These are phyloP conservation scores for Chloroceryle inda DNA, from an alignment of 2,797 vertebrate species.

Conservation along the genomic window DNA sequence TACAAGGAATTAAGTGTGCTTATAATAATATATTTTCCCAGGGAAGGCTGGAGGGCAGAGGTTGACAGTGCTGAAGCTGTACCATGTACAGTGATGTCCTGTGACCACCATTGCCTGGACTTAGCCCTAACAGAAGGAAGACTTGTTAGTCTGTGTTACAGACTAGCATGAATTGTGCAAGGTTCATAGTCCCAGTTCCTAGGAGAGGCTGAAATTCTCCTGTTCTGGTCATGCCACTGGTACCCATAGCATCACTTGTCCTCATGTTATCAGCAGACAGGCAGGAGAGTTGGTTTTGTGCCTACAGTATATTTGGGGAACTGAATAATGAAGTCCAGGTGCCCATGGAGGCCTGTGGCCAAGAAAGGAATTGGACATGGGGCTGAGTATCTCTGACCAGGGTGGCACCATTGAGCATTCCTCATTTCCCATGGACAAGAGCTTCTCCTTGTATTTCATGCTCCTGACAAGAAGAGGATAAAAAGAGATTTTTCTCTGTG, in stretches of 20 bases:
- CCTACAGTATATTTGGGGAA: not conserved
- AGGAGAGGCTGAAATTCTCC: not conserved
- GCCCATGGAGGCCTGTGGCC: not conserved
- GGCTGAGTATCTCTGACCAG: not conserved
- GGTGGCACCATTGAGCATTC: not conserved
- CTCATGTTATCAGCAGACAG: not conserved
- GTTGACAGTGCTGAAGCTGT: not conserved
- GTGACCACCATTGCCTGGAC: not conserved
- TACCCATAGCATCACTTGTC: not conserved
- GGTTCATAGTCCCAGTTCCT: not conserved
- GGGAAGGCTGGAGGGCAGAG: not conserved
- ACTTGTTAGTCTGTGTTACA: not conserved
- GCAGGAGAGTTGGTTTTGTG: not conserved
- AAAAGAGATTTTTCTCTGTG: constrained; percentile 42
- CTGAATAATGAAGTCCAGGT: not conserved
- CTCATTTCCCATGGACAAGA: not conserved
- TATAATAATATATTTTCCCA: constrained; percentile 13
- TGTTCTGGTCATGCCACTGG: not conserved
- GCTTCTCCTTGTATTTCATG: not conserved
- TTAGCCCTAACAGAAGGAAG: not conserved
- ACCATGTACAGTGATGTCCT: not conserved
- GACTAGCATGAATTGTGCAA: not conserved
- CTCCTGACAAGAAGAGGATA: constrained; percentile 26
- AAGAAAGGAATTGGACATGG: not conserved
- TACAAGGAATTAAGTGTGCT: constrained; percentile 28